phyloP scores from a whole-genome alignment of 2,113 vertebrate species.

The Scomber colias region DNA sequence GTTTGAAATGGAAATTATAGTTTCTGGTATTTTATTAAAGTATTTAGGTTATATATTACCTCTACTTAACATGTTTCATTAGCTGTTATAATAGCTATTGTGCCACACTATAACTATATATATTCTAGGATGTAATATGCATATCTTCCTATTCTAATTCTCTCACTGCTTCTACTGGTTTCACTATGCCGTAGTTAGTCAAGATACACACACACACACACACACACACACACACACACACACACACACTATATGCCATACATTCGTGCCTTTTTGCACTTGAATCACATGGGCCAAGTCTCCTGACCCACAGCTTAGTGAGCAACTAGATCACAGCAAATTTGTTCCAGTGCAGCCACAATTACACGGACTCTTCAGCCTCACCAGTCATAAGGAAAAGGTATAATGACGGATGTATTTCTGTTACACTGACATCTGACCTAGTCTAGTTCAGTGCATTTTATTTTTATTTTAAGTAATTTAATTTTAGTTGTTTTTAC shows the following conservation, averaged over 20 bases:
- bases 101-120: neutral
- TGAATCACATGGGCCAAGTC: constrained; percentile 74
- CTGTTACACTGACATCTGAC: constrained; percentile 14
- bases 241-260: constrained; percentile 13
- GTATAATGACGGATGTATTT: constrained; percentile 3
- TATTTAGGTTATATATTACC: neutral
- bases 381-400: constrained; percentile 21
- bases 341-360: constrained; percentile 67
- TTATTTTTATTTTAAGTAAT: neutral
- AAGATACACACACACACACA: neutral
- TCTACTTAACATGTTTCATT: neutral
- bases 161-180: neutral
- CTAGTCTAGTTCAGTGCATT: neutral
- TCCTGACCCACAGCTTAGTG: constrained; percentile 70
- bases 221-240: neutral
- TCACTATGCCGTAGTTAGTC: neutral
- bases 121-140: neutral
- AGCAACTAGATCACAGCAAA: constrained; percentile 62
- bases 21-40: neutral
- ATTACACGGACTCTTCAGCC: constrained; percentile 37
- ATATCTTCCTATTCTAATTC: neutral
- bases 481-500: neutral
- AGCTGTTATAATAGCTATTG: neutral
- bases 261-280: constrained; percentile 37
- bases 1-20: constrained; percentile 31